Evolutionary conservation across 2,888 invertebrate genomes (phyloP), one percentile per base, ranked within the genome.

Genomic region (Coronaproctus castanopsis): DNA sequence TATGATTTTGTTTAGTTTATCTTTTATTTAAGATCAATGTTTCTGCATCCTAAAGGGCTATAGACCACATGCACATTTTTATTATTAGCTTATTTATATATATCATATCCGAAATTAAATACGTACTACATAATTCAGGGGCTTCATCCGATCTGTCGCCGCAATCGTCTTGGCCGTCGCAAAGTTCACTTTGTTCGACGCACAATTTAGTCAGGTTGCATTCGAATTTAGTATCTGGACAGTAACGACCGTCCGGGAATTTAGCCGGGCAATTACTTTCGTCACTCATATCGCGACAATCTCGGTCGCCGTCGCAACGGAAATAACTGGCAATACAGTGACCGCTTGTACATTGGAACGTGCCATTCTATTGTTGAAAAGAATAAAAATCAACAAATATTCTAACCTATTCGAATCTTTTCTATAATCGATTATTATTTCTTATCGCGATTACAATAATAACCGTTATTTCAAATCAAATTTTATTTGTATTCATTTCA

Each of bases 111-210:
- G n/a, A n/a, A n/a, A n/a, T n/a, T n/a, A n/a, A n/a, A n/a, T n/a
- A n/a, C 76, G 71, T 67, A 75, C 75, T 70, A 73, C 87, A 93
- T 57, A 90, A 80, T 14, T 79, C 75, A 1, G 83, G 75, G 48
- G 82, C 80, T 72, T 96, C 95, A 70, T 95, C 95, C 0, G 87
- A 86, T 36, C 81, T 83, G 70, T 96, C 95, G 8, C 90, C 87
- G 69, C 93, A 95, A 71, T 93, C 93, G 68, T 93, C 89, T 24
- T 83, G 81, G 49, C 92, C 93, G 70, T 96, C 95, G 71, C 95
- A 96, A 18, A 90, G 76, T 74, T 93, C 92, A 3, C 84, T 81
- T 63, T 86, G 80, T 3, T 87, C 82, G 36, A 97, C 88, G 72
- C 97, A 97, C 53, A 92, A 76, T 69, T 90, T 88, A 71, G 95